Evolutionary conservation across 2,888 invertebrate species (phyloP), one percentile per base, ranked within the genome.

Genomic region (Cosmia trapezina): DNA sequence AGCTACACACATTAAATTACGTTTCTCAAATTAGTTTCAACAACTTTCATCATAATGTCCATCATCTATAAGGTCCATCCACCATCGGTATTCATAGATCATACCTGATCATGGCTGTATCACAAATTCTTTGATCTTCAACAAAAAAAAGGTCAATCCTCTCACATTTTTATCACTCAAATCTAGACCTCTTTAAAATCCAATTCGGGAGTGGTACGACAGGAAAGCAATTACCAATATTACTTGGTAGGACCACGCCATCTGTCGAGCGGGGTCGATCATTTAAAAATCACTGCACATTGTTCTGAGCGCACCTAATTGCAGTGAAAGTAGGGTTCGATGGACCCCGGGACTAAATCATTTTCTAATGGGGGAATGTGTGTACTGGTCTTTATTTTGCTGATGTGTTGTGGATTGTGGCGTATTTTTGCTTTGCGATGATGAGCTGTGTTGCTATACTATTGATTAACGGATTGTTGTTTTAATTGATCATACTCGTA

Each of bases 261-360:
- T 95, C 95, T 96, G 96, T 79, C 83, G 81, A 33, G 93, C 93
- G 88, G 90, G 91, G 93, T 91, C 93, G 92, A 95, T 94, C 94
- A 94, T 95, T 95, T 94, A 95, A 96, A 96, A 96, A 96, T 96
- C 96, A 95, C 96, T 93, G 96, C 94, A 92, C 94, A 96, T 96
- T 96, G 96, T 96, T 96, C 96, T 90, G 91, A 90, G 91, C 92
- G 92, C 92, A 94, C 95, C 96, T 96, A 96, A 96, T 96, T 96
- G 96, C 94, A 95, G 94, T 91, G 93, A 95, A 96, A 95, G 94
- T 93, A 94, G 96, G 95, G 94, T 93, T 92, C 94, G 91, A 93
- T 91, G 92, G 93, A 93, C 94, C 91, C 86, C 88, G 88, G 91
- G 91, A 94, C 92, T 93, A 93, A 95, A 95, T 95, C 91, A 95